These are phyloP conservation scores for Elysia crispata DNA, from an alignment of 2,888 invertebrate genomes.

Conservation along the genomic window DNA sequence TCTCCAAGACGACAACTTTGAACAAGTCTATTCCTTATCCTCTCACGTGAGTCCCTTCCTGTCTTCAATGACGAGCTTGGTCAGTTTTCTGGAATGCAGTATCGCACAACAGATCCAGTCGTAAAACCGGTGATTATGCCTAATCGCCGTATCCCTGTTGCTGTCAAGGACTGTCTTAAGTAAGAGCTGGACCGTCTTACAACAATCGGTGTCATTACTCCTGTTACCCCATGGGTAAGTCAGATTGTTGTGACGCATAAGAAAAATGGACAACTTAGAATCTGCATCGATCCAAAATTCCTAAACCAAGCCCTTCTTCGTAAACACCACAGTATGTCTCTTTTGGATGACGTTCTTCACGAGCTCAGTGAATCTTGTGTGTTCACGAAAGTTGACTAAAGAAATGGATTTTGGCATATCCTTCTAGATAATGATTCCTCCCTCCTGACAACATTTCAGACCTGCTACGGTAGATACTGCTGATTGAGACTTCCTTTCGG, in stretches of 20 bases:
- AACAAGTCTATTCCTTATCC: constrained; percentile 5
- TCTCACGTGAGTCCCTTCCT: constrained; percentile 14
- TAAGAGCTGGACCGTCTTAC: constrained; percentile 42
- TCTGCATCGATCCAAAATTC: constrained; percentile 56
- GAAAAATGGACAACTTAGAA: constrained; percentile 40
- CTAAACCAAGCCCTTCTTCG: constrained; percentile 47
- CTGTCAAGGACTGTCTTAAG: constrained; percentile 36
- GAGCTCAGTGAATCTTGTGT: constrained; percentile 47
- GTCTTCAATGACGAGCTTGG: constrained; percentile 10
- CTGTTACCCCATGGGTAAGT: constrained; percentile 46
- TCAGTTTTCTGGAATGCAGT: constrained; percentile 10
- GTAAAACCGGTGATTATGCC: constrained; percentile 38
- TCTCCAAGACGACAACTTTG: background rate
- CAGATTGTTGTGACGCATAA: constrained; percentile 50
- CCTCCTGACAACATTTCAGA: constrained; percentile 50
- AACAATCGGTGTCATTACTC: constrained; percentile 33
- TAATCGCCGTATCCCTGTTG: constrained; percentile 38
- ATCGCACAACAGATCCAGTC: constrained; percentile 21
- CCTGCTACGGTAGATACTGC: constrained; percentile 50
- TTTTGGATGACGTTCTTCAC: constrained; percentile 53
- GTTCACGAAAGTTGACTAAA: constrained; percentile 52
- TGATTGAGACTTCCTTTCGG: constrained; percentile 55
- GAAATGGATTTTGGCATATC: constrained; percentile 53
- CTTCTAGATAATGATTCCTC: constrained; percentile 53
- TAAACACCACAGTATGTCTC: constrained; percentile 50